These are phyloP conservation scores for Gallinago solitaria DNA, from an alignment of 2,797 vertebrate species.

Conservation along the genomic window DNA sequence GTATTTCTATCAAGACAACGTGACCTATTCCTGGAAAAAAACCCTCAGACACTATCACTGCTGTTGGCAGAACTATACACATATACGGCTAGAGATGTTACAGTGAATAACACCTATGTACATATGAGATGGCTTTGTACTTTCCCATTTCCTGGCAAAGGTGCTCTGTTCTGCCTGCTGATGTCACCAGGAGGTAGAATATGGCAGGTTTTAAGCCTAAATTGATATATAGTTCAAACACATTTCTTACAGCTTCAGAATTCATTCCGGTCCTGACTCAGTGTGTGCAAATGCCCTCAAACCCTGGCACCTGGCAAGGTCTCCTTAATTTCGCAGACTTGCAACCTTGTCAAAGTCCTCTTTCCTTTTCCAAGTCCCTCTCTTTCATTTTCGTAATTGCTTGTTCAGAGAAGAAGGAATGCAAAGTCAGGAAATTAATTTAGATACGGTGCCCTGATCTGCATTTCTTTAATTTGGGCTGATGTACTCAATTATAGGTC, in stretches of 20 bases:
- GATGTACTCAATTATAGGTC: slow-evolving; percentile 2
- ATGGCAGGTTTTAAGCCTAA: neutral
- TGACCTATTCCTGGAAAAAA: neutral
- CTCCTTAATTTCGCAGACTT: neutral
- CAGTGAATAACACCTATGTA: neutral
- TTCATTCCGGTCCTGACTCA: neutral
- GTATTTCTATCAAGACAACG: neutral
- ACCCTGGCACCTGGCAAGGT: neutral
- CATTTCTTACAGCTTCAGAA: neutral
- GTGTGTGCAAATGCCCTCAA: neutral
- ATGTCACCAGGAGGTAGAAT: neutral
- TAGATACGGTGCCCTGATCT: slow-evolving; percentile 22
- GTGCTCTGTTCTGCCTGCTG: neutral
- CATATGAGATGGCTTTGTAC: neutral
- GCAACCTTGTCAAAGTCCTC: slow-evolving; percentile 12
- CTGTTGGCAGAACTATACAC: neutral
- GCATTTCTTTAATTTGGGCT: slow-evolving; percentile 12
- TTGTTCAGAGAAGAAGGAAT: neutral
- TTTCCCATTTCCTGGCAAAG: neutral
- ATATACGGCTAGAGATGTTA: neutral
- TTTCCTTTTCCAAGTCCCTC: neutral
- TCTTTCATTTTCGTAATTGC: slow-evolving; percentile 29
- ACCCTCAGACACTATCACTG: fast-evolving
- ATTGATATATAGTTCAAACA: neutral
- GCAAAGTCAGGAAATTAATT: slow-evolving; percentile 49